Base-by-base conservation (phyloP, 2,888 invertebrate species). In the Pseudococcus longispinus region DNA sequence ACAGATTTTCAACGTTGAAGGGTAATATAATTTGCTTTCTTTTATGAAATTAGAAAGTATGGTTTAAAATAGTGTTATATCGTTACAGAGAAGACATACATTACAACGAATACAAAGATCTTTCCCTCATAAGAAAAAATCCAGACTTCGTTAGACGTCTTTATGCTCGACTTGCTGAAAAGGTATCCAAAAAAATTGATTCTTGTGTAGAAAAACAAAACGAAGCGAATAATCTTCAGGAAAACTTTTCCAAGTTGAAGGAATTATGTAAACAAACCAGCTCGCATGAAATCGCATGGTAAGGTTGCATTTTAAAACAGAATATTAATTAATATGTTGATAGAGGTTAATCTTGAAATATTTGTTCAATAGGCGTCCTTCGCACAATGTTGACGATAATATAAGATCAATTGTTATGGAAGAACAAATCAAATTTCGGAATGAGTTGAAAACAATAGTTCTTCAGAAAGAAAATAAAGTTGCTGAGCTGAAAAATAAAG, bases 201-300 rank as follows among this genome's bases (percentile, higher is more conserved):
- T 29, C 70, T 29, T 29, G 26, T 29, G 23, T 85, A 23, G 85
- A 85, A 42, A 74, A 85, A n/a, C 85, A 85, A 13, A 85, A 65
- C n/a, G 26, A 74, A 46, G 18, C 42, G 1, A 70, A 23, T 23
- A 46, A 85, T 18, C 42, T 85, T 37, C 70, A 23, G 1, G 26
- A 74, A 15, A 85, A 23, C n/a, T 85, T 85, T 26, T n/a, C 74
- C 11, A 18, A 70, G 23, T 70, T 85, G 65, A 44, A 85, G 46
- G 74, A 85, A 18, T 44, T 85, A 20, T 65, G 42, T 9, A 60
- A 74, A 18, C 74, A 85, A n/a, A 23, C 18, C 23, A 13, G 4
- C 18, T 74, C 37, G 20, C 15, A 44, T 11, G 74, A 44, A 42
- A 42, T n/a, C 23, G 74, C 65, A 2, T 85, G 85, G 85, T 85